Evolutionary conservation across 92 coral and sea anemone genomes (phyloP).

Genomic region (Diadumene lineata): DNA sequence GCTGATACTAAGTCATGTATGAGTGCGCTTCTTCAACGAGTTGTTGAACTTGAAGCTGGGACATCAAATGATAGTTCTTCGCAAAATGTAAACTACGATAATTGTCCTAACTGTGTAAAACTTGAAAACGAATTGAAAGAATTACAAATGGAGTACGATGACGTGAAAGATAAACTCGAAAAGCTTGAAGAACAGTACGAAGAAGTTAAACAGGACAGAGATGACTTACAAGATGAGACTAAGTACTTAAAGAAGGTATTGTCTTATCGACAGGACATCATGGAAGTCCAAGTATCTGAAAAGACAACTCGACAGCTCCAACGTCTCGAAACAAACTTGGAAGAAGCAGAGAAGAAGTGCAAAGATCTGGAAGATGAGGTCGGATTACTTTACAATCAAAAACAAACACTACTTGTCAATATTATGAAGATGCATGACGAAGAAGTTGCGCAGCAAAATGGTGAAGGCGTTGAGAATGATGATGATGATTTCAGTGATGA

Average conservation of each 20-base stretch:
- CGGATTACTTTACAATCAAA: conserved; percentile 78
- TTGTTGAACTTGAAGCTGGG: conserved; percentile 27
- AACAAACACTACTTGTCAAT: conserved; percentile 74
- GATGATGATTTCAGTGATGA: conserved; percentile 51
- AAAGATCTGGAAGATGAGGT: conserved; percentile 86
- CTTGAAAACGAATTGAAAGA: conserved; percentile 46
- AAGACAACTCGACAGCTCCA: conserved; percentile 72
- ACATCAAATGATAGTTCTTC: not conserved
- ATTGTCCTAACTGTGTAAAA: conserved; percentile 55
- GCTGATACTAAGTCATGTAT: conserved; percentile 57
- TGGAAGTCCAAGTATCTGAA: conserved; percentile 63
- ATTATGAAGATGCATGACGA: conserved; percentile 67
- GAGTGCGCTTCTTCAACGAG: conserved; percentile 28
- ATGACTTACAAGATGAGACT: conserved; percentile 73
- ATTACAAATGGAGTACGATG: conserved; percentile 47
- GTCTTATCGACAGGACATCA: conserved; percentile 89
- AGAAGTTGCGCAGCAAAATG: conserved; percentile 50
- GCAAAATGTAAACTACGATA: conserved; percentile 3
- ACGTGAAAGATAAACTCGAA: conserved; percentile 40
- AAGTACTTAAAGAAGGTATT: conserved; percentile 90
- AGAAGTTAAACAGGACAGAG: conserved; percentile 68
- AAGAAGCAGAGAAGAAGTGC: conserved; percentile 81
- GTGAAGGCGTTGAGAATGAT: conserved; percentile 39
- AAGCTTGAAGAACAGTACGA: conserved; percentile 66
- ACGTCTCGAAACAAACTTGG: conserved; percentile 73